Conservation (phyloP, 1,140 invertebrate species). For the Thalassaphorura encarpata region DNA sequence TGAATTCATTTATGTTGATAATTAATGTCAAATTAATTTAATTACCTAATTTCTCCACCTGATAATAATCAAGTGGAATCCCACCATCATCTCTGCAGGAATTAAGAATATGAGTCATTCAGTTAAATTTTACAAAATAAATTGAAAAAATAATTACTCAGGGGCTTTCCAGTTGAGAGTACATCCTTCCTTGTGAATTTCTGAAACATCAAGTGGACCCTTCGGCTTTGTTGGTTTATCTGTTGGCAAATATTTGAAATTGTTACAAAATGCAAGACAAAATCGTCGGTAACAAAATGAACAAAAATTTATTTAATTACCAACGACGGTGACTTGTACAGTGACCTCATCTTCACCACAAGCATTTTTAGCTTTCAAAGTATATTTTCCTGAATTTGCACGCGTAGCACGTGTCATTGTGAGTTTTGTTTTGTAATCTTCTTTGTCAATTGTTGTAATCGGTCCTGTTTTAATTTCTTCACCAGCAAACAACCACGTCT, state of each 20-base stretch:
- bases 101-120: too few species aligned
- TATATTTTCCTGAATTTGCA: constrained; percentile 83
- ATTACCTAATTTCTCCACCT: constrained; percentile 91
- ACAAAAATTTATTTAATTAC: too few species aligned
- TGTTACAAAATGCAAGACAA: too few species aligned
- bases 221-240: constrained; percentile 74
- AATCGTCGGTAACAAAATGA: too few species aligned
- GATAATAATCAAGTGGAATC: constrained; percentile 86
- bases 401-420: constrained; percentile 76
- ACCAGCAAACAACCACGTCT: constrained; percentile 76
- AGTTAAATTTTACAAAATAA: too few species aligned
- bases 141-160: too few species aligned
- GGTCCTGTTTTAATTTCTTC: constrained; percentile 54
- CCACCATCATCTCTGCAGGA: constrained; percentile 78
- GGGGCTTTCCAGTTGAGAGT: constrained; percentile 80
- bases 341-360: constrained; percentile 70
- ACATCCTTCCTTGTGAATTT: constrained; percentile 75
- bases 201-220: constrained; percentile 75
- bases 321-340: constrained; percentile 78
- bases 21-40: too few species aligned
- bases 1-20: too few species aligned
- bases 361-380: constrained; percentile 67
- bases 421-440: constrained; percentile 78
- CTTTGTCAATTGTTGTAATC: constrained; percentile 64
- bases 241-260: too few species aligned